Percentiles rank a stretch among this genome's conserved stretches.
Evolutionary conservation across 2,113 vertebrate genomes (phyloP).

Genomic region (Tachycineta bicolor): DNA sequence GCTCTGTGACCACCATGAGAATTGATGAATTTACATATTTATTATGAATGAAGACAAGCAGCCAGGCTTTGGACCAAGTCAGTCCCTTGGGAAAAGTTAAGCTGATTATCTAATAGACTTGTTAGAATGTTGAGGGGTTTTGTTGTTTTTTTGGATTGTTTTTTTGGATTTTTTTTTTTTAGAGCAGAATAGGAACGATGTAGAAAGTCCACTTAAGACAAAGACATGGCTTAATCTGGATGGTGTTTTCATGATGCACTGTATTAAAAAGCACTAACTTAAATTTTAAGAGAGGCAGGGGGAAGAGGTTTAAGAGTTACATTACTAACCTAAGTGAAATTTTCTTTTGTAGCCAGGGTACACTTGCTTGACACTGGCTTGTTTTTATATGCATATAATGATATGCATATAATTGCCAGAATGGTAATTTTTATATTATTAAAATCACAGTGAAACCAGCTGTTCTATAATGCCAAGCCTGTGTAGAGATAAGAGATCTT

Average conservation of each 20-base stretch:
- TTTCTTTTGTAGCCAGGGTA: background rate
- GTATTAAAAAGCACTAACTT: background rate
- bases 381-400: background rate
- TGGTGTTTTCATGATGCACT: background rate
- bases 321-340: background rate
- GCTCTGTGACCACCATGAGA: background rate
- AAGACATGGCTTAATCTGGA: background rate
- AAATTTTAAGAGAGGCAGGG: background rate
- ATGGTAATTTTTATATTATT: background rate
- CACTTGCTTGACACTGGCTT: background rate
- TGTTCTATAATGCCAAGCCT: background rate
- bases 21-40: background rate
- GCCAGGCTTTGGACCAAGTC: background rate
- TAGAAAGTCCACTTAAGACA: background rate
- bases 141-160: background rate
- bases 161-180: background rate
- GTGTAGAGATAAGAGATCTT: background rate
- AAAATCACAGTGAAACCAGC: background rate
- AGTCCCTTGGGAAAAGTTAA: background rate
- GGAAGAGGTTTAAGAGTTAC: background rate
- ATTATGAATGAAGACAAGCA: background rate
- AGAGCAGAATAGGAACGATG: background rate
- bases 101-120: background rate
- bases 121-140: background rate
- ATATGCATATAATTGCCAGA: background rate